Evolutionary conservation across 2,888 invertebrate genomes (phyloP), one percentile per base, ranked within the genome.

Genomic region (Harpalus rufipes): DNA sequence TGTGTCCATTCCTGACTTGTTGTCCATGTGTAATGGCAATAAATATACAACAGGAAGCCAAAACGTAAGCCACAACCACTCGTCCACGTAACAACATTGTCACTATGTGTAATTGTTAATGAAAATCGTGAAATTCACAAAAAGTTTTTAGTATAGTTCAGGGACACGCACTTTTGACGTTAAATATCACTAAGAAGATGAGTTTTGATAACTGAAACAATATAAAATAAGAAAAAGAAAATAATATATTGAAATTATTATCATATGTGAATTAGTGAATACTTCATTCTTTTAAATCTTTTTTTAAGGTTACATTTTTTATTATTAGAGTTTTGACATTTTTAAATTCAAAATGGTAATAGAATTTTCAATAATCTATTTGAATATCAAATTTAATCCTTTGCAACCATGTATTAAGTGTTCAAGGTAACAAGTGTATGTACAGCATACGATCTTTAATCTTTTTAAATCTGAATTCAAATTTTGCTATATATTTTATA

Each of bases 1-100:
- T 83, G 72, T 85, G 85, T 56, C 86, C 86, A 81, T 86, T 85
- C 25, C 85, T 81, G 56, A 85, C 39, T 68, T 85, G 80, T 51
- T 86, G 86, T 76, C 84, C 85, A 79, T 79, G 25, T 51, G 83
- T 85, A 21, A 85, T 80, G 21, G 80, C 65, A 41, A 85, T 85
- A 32, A 85, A 85, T 65, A 80, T 80, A 61, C 85, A 85, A 56
- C 65, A 80, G 1, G 85, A 85, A 8, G 85, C 85, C 63, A 85
- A 56, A 21, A 85, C 85, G 18, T 85, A 85, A 12, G 85, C 85
- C 41, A 85, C 85, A 18, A 85, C 85, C 10, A 85, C 80, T 14
- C 85, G 80, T 0, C 85, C 85, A 14, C 85, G 79, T 18, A 85
- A 44, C 58, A 85, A 85, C 85, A 85, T 85, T 59, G 56, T 85